Evolutionary conservation across 2,113 vertebrate species (phyloP).

Genomic region (Hemiscyllium ocellatum): DNA sequence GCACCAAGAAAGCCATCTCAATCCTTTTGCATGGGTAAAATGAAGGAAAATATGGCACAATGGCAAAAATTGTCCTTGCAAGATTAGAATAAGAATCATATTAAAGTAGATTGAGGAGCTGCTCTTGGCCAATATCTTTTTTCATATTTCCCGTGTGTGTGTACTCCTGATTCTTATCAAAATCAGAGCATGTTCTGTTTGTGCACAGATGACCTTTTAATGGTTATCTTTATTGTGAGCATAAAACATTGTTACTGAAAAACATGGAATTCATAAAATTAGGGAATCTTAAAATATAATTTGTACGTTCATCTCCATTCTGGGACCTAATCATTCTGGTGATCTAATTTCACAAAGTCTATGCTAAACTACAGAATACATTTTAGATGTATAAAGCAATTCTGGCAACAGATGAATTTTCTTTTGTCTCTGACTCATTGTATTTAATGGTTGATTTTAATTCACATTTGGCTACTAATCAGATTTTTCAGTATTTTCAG

Average conservation of each 20-base stretch:
- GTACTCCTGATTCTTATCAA: not conserved
- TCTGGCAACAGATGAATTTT: not conserved
- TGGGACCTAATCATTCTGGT: not conserved
- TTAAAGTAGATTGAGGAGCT: not conserved
- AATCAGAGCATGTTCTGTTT: not conserved
- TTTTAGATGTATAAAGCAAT: not conserved
- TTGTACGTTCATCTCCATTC: not conserved
- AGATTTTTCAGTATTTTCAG: not conserved
- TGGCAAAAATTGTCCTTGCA: not conserved
- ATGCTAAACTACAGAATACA: not conserved
- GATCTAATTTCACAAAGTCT: not conserved
- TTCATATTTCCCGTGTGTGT: not conserved
- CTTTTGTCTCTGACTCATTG: not conserved
- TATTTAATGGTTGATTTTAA: not conserved
- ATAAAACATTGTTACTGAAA: not conserved
- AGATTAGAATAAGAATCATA: not conserved
- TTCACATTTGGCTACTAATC: not conserved
- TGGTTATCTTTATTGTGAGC: too few species aligned
- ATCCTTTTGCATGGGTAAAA: not conserved
- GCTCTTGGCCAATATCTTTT: not conserved
- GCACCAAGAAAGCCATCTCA: not conserved
- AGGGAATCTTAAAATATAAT: not conserved
- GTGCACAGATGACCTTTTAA: not conserved
- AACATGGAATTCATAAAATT: not conserved
- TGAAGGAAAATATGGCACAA: not conserved